Evolutionary conservation across 2,113 vertebrate genomes (phyloP).

Genomic region (Heteronetta atricapilla): DNA sequence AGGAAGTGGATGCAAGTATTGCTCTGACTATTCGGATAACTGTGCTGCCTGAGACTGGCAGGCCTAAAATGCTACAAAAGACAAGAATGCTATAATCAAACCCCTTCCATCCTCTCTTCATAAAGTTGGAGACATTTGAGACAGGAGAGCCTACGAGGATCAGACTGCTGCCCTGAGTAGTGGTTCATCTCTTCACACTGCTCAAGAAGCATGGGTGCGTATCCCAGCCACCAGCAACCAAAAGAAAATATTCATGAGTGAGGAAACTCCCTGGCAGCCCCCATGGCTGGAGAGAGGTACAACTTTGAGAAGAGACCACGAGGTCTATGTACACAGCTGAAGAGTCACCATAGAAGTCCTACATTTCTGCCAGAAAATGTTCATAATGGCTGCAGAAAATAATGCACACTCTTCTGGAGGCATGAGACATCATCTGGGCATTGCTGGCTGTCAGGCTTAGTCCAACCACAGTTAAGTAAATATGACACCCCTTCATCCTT

Average conservation of each 20-base stretch:
- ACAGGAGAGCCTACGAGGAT: background rate
- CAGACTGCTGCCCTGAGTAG: background rate
- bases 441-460: background rate
- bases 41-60: background rate
- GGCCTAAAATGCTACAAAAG: background rate
- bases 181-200: background rate
- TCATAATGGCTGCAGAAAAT: background rate
- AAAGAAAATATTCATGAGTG: background rate
- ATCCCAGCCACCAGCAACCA: background rate
- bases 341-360: background rate
- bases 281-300: background rate
- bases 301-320: background rate
- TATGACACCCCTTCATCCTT: background rate
- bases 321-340: background rate
- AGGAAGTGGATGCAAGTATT: background rate
- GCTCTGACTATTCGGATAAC: background rate
- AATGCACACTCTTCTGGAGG: background rate
- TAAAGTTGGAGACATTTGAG: background rate
- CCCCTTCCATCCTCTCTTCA: background rate
- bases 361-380: background rate
- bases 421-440: background rate
- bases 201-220: rapidly evolving
- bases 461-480: background rate
- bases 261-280: background rate
- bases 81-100: background rate